Conservation (phyloP, 1,140 invertebrate species). For the Theocolax elegans region DNA sequence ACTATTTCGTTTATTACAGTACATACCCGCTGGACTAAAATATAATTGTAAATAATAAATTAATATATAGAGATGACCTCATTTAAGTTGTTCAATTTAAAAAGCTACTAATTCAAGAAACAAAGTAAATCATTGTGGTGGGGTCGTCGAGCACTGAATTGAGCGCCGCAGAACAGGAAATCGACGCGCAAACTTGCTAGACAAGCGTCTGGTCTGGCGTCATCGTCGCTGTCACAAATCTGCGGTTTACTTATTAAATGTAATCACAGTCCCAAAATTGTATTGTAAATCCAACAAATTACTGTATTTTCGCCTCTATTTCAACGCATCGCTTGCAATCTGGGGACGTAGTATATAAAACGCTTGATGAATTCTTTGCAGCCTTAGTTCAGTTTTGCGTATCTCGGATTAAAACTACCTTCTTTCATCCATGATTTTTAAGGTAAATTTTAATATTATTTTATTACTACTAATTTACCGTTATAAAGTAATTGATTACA, state of each 20-base stretch:
- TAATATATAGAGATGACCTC: no score
- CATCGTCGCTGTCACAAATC: conserved; percentile 52
- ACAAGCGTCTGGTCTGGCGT: conserved; percentile 35
- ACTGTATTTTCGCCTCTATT: conserved; percentile 59
- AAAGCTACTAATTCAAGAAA: neutral
- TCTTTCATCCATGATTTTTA: conserved; percentile 58
- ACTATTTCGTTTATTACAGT: no score
- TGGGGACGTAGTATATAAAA: conserved; percentile 59
- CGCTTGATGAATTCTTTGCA: conserved; percentile 37
- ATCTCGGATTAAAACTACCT: conserved; percentile 42
- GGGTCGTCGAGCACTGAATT: conserved; percentile 1
- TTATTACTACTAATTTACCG: no score
- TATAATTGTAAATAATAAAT: no score
- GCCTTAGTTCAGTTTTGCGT: conserved; percentile 56
- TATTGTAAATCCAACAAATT: conserved; percentile 59
- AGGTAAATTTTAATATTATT: conserved; percentile 53
- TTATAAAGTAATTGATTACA: no score
- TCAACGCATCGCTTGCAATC: conserved; percentile 47
- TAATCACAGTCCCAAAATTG: conserved; percentile 61
- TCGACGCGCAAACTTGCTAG: conserved; percentile 28
- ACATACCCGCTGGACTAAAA: no score
- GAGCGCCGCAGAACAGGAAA: conserved; percentile 35
- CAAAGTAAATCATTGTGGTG: neutral
- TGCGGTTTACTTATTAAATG: conserved; percentile 66
- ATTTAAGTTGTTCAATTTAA: no score